Evolutionary conservation across 2,113 vertebrate species (phyloP).

Genomic region (Crotalus viridis): DNA sequence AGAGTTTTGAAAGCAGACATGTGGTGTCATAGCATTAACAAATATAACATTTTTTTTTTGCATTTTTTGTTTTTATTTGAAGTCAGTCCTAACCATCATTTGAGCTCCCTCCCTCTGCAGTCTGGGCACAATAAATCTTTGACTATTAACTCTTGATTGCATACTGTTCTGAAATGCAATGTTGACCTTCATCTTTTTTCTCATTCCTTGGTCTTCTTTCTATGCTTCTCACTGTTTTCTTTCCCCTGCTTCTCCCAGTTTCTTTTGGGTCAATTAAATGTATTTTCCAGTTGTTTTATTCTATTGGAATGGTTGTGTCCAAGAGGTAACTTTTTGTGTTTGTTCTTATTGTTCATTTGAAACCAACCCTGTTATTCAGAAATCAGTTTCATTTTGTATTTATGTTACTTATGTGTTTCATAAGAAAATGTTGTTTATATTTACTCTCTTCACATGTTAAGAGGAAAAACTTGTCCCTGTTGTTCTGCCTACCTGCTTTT

Average conservation of each 20-base stretch:
- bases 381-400: neutral
- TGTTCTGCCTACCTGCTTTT: neutral
- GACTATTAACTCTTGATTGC: neutral
- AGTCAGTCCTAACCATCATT: neutral
- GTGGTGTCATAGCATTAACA: fast-evolving
- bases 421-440: neutral
- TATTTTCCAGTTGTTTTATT: neutral
- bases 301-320: neutral
- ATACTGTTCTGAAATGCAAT: neutral
- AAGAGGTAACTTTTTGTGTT: neutral
- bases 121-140: neutral
- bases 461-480: neutral
- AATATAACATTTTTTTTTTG: fast-evolving
- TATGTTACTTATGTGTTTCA: too few species aligned
- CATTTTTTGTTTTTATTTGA: neutral
- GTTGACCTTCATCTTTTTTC: neutral
- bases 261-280: neutral
- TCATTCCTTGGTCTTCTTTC: neutral
- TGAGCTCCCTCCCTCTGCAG: neutral
- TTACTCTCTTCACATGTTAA: neutral
- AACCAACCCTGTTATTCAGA: neutral
- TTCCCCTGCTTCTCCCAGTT: neutral
- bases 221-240: neutral
- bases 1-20: neutral
- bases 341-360: neutral